phyloP scores from a whole-genome alignment of 2,113 vertebrate genomes.

The Bujurquina vittata region DNA sequence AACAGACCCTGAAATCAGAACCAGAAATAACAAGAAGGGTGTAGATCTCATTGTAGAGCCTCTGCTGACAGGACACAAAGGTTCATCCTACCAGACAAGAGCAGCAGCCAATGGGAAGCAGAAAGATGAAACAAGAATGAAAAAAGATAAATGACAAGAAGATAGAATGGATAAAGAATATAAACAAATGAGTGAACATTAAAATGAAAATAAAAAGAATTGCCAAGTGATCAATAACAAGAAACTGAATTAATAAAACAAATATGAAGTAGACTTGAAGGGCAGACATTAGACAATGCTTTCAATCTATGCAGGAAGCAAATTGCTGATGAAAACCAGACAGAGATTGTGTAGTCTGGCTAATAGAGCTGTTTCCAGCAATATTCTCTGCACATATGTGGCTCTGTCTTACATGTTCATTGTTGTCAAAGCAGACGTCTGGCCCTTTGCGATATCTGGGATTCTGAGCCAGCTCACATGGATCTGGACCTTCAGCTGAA shows the following conservation, averaged over 20 bases:
- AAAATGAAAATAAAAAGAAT: neutral
- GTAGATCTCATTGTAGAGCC: slow-evolving; percentile 82
- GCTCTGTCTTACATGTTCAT: slow-evolving; percentile 84
- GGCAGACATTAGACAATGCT: slow-evolving; percentile 63
- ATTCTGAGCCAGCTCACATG: slow-evolving; percentile 92
- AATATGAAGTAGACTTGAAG: slow-evolving; percentile 55
- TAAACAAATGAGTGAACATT: neutral
- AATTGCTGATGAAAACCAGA: slow-evolving; percentile 68
- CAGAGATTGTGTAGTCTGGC: slow-evolving; percentile 16
- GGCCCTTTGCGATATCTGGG: slow-evolving; percentile 96
- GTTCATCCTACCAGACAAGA: slow-evolving; percentile 88
- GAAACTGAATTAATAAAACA: slow-evolving; percentile 39
- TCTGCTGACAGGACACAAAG: slow-evolving; percentile 89
- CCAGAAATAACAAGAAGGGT: slow-evolving; percentile 87
- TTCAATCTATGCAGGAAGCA: slow-evolving; percentile 56
- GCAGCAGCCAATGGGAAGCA: slow-evolving; percentile 83
- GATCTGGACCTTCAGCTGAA: slow-evolving; percentile 93
- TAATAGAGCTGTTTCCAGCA: slow-evolving; percentile 27
- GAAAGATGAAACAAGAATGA: slow-evolving; percentile 40
- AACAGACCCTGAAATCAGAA: slow-evolving; percentile 66
- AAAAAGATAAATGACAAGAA: slow-evolving; percentile 24
- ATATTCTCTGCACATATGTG: slow-evolving; percentile 13
- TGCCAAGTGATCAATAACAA: slow-evolving; percentile 46
- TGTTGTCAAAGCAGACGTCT: slow-evolving; percentile 95
- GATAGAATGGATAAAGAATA: slow-evolving; percentile 10